Base-by-base conservation (phyloP, 2,888 invertebrate genomes). In the Dryadula phaetusa region DNA sequence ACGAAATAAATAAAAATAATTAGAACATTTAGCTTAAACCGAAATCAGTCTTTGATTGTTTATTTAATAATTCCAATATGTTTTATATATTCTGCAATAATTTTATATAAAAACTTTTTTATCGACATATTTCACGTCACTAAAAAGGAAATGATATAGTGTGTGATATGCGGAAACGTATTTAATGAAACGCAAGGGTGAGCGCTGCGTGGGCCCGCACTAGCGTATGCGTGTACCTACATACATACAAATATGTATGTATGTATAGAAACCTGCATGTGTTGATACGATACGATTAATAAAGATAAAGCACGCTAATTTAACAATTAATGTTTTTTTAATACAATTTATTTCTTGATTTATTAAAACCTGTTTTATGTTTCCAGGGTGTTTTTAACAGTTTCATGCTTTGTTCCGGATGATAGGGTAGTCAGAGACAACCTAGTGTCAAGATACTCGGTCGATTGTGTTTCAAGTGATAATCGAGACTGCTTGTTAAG, bases 151-250 rank as follows among this genome's bases (percentile, higher is more conserved):
- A 92, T 92, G 90, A 91, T 92, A 91, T 88, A 90, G 90, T 90
- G 90, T 88, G 92, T 92, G 92, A 92, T 92, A 92, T 88, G 91
- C 92, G 92, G 92, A 92, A 92, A 91, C 86, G 88, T 88, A 90
- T 92, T 91, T 90, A 92, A 92, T 92, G 87, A 90, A 92, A 91
- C 84, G 82, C 84, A 88, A 91, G 90, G 91, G 92, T 88, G 85
- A 83, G 75, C 28, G 52, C 68, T 75, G 72, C 69, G 72, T 85
- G 83, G 83, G 88, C 81, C 79, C 80, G 70, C 78, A 81, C 80
- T 78, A 75, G 74, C 74, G 67, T 73, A 74, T 71, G 72, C 73
- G 70, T 62, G 66, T 67, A 67, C 56, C 44, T 34, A 3, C 47
- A 49, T 25, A 49, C n/a, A 58, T 6, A 25, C n/a, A 14, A n/a